A percentile compares a stretch with the other conserved stretches of the same genome.
Conservation (phyloP, 53 echinoderm and acorn worm species). For the Echinometra lucunter region DNA sequence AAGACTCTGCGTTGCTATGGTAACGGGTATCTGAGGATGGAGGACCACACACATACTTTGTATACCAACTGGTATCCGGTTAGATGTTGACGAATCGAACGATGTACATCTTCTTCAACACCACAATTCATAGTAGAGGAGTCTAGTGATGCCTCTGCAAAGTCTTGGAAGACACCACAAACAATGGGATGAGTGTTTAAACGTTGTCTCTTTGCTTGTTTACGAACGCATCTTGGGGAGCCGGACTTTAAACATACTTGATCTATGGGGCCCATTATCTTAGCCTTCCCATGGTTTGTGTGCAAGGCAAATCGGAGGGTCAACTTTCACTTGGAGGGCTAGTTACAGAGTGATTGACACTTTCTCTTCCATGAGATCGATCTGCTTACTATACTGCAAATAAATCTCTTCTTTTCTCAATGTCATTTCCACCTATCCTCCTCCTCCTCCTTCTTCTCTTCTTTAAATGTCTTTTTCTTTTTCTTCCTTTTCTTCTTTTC, state of each 20-base stretch:
- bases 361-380: background rate
- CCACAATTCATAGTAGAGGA: background rate
- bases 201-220: constrained; percentile 60
- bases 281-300: background rate
- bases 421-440: background rate
- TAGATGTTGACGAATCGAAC: background rate
- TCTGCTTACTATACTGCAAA: background rate
- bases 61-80: constrained; percentile 48
- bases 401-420: background rate
- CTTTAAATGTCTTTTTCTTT: too few relatives aligned
- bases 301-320: constrained; percentile 30
- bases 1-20: constrained; percentile 16
- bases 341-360: constrained; percentile 36
- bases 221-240: constrained; percentile 60
- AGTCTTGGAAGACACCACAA: background rate
- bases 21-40: background rate
- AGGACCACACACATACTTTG: constrained; percentile 52
- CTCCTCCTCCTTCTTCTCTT: too few relatives aligned
- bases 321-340: constrained; percentile 21
- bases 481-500: too few relatives aligned
- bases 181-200: constrained; percentile 68
- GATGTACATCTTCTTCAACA: constrained; percentile 19
- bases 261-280: constrained; percentile 57
- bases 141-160: background rate
- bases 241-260: constrained; percentile 61